Evolutionary conservation across 2,888 invertebrate genomes (phyloP), one percentile per base, ranked within the genome.

Genomic region (Tetragnatha montana): DNA sequence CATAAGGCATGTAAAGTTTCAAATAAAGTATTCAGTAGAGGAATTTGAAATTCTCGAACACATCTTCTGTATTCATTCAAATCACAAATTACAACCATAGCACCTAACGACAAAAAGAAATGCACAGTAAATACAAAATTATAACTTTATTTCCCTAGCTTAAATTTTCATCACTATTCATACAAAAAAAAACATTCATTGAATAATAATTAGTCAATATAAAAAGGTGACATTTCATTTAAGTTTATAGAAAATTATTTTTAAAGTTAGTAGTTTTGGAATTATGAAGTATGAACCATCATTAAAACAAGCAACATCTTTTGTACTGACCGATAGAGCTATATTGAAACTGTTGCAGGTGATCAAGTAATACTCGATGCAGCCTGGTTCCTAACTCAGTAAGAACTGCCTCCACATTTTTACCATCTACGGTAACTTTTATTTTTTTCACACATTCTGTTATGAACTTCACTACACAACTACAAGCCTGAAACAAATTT

Each of bases 31-130:
- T 96, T 96, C 70, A 98, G 96, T 81, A 97, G 94, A 3, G 96
- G 95, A 10, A 97, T 96, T 85, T 96, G 95, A 87, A 96, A 94
- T 79, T 96, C 96, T 93, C 97, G 96, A n/a, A 96, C 96, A 93
- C 97, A 97, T 92, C 97, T 97, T 22, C 98, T 95, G 94, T 99
- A 99, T 94, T 99, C 99, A 93, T 98, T 98, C 92, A 99, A 97
- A 95, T 99, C 99, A 94, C 98, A 99, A 92, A 99, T 98, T 2
- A 97, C 98, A 93, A 98, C 96, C 97, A 99, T 98, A 0, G 99
- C 99, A 86, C 99, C 97, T 96, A 78, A 17, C 47, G 12, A 49
- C 80, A 49, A 81, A 14, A 78, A 10, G n/a, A 74, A 35, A 73
- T 50, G 47, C 19, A 82, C 71, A 60, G 10, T 17, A 19, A 78